These are phyloP conservation scores for Eubucco bourcierii DNA, from an alignment of 2,113 vertebrate genomes.

Conservation along the genomic window DNA sequence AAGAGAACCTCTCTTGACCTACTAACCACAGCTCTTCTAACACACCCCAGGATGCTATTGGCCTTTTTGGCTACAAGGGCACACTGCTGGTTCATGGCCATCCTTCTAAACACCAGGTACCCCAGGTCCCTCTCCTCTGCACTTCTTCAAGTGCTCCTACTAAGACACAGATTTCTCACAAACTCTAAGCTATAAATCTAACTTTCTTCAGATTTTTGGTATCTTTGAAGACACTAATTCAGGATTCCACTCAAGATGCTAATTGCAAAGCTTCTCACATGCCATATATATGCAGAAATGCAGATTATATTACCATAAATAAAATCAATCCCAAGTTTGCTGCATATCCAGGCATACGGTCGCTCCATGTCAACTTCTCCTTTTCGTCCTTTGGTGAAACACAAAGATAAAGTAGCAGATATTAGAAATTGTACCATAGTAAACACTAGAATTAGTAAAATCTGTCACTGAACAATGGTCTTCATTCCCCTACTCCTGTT, in stretches of 20 bases:
- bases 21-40: too few species aligned
- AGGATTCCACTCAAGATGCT: background rate
- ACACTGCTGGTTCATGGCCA: too few species aligned
- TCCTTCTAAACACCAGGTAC: too few species aligned
- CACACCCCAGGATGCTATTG: too few species aligned
- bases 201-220: background rate
- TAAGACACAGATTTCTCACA: background rate
- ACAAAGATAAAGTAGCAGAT: background rate
- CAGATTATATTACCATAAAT: conserved; percentile 84
- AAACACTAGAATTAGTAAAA: background rate
- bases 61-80: too few species aligned
- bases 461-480: background rate
- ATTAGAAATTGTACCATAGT: background rate
- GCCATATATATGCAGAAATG: background rate
- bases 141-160: background rate
- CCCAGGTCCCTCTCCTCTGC: too few species aligned
- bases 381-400: conserved; percentile 75
- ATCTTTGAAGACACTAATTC: background rate
- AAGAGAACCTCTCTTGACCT: too few species aligned
- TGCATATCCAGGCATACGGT: conserved; percentile 89
- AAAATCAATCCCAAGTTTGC: conserved; percentile 89
- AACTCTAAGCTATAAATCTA: background rate
- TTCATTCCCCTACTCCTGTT: background rate
- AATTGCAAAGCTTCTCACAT: background rate
- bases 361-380: conserved; percentile 88